Conservation (phyloP, 1,140 invertebrate genomes). For the Drosophila burlai region DNA sequence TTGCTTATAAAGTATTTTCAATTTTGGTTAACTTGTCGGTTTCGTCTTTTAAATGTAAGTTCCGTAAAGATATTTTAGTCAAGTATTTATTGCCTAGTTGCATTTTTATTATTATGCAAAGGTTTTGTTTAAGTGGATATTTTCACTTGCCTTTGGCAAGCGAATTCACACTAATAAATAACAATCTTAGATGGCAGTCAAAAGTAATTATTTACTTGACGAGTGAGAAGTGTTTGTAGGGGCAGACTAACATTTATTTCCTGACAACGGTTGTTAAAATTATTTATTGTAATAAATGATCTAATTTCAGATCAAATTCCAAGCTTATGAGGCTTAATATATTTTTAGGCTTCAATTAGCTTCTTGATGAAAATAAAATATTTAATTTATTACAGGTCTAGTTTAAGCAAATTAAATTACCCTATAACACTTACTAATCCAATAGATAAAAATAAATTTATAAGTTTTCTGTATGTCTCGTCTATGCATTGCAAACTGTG, state of each 20-base stretch:
- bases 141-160: neutral
- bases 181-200: neutral
- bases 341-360: neutral
- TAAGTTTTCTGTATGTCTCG: neutral
- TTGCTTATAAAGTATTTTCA: constrained; percentile 1
- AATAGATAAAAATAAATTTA: neutral
- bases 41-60: neutral
- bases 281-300: neutral
- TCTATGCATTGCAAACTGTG: neutral
- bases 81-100: neutral
- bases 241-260: neutral
- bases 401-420: neutral
- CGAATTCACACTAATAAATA: neutral
- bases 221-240: neutral
- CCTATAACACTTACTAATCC: neutral
- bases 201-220: neutral
- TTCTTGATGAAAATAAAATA: neutral
- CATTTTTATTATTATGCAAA: neutral
- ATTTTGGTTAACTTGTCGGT: neutral
- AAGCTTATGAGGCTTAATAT: neutral
- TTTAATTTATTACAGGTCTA: neutral
- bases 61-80: neutral
- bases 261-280: neutral
- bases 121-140: too few species aligned
- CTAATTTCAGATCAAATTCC: too few species aligned